These are phyloP conservation scores for Dufourea novaeangliae DNA, from an alignment of 1,140 invertebrate genomes.

Conservation along the genomic window DNA sequence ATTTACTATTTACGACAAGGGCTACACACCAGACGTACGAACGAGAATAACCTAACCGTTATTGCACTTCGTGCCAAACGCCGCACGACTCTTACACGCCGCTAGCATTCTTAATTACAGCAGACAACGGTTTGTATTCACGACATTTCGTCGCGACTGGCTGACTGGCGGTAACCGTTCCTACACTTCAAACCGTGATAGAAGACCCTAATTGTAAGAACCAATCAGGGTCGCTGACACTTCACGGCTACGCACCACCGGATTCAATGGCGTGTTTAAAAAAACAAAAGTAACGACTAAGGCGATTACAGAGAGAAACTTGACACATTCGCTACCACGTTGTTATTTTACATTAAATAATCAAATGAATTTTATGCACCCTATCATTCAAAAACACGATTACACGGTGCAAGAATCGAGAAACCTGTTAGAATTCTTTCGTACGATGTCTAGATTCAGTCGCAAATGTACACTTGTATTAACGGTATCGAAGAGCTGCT, in stretches of 20 bases:
- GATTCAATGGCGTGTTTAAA: background rate
- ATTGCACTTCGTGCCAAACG: conserved; percentile 42
- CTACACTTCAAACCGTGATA: conserved; percentile 22
- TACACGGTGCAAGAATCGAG: no score
- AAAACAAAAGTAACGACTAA: background rate
- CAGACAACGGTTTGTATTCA: conserved; percentile 45
- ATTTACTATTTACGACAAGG: conserved; percentile 64
- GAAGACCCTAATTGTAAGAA: background rate
- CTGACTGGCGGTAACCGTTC: conserved; percentile 13
- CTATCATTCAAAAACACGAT: no score
- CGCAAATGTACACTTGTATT: no score
- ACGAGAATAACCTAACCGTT: conserved; percentile 58
- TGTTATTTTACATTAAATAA: no score
- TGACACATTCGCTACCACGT: no score
- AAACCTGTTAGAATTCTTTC: no score
- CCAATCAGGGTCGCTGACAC: background rate
- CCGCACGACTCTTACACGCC: conserved; percentile 35
- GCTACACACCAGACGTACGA: conserved; percentile 20
- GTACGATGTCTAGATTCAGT: no score
- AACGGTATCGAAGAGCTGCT: background rate
- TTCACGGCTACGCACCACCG: background rate
- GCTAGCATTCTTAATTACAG: conserved; percentile 56
- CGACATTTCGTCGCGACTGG: background rate
- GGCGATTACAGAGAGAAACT: no score
- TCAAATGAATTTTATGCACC: no score